Percentiles rank a stretch among this genome's conserved stretches.
Conservation (phyloP, 2,113 vertebrate species). For the Siniperca knerii region DNA sequence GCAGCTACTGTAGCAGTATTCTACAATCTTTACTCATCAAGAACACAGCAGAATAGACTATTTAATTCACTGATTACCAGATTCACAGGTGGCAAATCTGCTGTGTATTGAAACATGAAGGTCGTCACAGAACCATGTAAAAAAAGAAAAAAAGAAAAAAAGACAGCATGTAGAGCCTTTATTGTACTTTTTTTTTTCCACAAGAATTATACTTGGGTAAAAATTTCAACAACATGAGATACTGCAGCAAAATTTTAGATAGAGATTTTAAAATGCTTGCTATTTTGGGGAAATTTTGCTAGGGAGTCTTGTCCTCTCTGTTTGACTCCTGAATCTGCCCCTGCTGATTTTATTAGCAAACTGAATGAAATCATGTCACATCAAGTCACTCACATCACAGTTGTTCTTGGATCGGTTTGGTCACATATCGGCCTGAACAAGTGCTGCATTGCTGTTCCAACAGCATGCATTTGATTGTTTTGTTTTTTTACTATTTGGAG, state of each 20-base stretch:
- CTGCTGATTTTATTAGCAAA: neutral
- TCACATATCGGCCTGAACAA: neutral
- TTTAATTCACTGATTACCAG: conserved; percentile 41
- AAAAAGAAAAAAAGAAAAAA: neutral
- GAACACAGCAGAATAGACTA: conserved; percentile 32
- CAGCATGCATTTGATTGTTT: neutral
- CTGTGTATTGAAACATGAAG: neutral
- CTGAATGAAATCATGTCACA: neutral
- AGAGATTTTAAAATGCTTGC: neutral
- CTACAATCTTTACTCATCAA: conserved; percentile 46
- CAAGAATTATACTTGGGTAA: neutral
- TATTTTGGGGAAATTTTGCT: neutral
- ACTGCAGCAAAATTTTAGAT: neutral
- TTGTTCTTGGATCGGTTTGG: neutral
- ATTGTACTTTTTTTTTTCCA: neutral
- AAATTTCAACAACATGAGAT: neutral
- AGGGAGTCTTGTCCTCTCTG: neutral
- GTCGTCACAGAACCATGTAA: neutral
- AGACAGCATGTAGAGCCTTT: neutral
- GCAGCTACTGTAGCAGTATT: conserved; percentile 12
- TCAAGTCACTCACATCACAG: neutral
- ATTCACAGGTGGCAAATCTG: conserved; percentile 33
- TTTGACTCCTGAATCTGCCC: neutral
- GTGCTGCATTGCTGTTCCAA: neutral
- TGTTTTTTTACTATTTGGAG: neutral